Conservation (phyloP, 2,797 vertebrate genomes). For the Chrysocyon brachyurus region DNA sequence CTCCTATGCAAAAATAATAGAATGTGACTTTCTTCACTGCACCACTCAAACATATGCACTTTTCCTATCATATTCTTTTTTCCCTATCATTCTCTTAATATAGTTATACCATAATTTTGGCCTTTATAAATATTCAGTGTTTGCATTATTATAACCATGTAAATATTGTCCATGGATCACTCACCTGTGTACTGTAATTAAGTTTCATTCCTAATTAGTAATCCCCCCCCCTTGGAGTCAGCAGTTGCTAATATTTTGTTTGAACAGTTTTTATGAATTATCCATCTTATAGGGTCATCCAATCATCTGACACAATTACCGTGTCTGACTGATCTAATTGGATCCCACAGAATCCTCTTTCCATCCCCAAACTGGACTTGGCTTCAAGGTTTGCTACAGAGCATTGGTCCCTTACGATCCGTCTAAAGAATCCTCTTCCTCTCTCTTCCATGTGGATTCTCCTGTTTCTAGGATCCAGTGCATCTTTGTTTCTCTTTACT, state of each 20-base stretch:
- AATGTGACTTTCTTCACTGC: background rate
- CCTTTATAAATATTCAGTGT: background rate
- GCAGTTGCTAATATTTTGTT: conserved; percentile 1
- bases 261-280: background rate
- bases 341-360: background rate
- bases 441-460: background rate
- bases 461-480: background rate
- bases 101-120: background rate
- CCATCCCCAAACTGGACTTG: background rate
- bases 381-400: background rate
- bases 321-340: background rate
- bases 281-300: background rate
- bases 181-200: background rate
- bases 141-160: background rate
- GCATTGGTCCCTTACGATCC: background rate
- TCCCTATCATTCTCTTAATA: background rate
- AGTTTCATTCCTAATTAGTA: background rate
- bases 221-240: background rate
- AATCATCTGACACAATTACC: background rate
- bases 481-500: background rate
- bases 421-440: background rate
- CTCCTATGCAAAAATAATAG: background rate
- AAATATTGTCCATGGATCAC: background rate
- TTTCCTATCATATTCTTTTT: background rate
- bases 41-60: background rate